Evolutionary conservation across 2,797 vertebrate species (phyloP).

Genomic region (Falco rusticolus): DNA sequence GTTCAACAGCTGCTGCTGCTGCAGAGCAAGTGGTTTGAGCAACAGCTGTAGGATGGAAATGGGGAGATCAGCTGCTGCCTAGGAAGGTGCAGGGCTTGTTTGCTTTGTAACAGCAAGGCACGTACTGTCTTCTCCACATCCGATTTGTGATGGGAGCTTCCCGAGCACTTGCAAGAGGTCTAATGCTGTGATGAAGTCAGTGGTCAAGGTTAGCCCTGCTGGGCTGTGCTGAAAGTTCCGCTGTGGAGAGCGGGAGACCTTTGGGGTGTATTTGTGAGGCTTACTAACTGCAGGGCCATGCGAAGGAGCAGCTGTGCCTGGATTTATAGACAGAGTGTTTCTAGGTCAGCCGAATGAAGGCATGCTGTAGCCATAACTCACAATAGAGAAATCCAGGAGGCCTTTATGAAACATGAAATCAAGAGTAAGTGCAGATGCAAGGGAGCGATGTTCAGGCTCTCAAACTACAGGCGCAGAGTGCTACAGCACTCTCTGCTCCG

Average conservation of each 20-base stretch:
- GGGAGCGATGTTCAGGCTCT: neutral
- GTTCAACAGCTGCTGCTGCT: neutral
- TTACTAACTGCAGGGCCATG: neutral
- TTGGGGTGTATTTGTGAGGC: neutral
- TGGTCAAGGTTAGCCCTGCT: rapidly evolving
- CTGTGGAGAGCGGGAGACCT: neutral
- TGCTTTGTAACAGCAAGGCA: neutral
- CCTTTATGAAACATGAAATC: neutral
- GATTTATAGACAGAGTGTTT: neutral
- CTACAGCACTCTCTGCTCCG: neutral
- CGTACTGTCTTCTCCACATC: neutral
- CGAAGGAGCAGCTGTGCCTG: neutral
- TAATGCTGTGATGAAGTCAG: neutral
- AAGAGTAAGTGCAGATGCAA: neutral
- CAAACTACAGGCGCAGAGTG: neutral
- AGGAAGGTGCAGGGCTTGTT: neutral
- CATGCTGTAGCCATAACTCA: neutral
- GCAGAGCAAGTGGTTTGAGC: neutral
- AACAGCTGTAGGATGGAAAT: neutral
- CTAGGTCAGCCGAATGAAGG: neutral
- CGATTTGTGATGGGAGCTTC: neutral
- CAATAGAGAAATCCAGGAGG: neutral
- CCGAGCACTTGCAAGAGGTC: neutral
- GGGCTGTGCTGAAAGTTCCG: neutral
- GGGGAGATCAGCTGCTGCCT: neutral